Base-by-base conservation (phyloP, 1,140 invertebrate species). In the Aleiodes sp. region DNA sequence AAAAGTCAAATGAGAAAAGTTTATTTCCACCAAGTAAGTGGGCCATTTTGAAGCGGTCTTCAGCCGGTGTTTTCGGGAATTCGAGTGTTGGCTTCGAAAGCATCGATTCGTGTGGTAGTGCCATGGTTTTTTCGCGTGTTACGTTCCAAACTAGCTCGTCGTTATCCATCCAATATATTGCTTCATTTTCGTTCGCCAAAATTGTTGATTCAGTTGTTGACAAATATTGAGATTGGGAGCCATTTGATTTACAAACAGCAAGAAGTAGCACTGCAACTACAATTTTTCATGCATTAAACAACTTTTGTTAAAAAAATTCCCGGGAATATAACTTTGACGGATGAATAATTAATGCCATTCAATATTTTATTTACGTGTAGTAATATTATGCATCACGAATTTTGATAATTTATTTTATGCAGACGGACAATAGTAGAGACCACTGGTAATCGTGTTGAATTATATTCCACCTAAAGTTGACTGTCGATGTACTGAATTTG, bases 1-100 rank as follows among this genome's bases (percentile, higher is more conserved):
- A 78, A 74, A 88, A 89, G 65, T 87, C 86, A 73, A 89, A 89
- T 60, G 86, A 69, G 74, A 88, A 87, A 70, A 84, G 74, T 64
- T 87, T 86, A 33, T 86, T 84, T 52, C 87, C 84, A 46, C 88
- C 80, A 71, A 87, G 84, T 71, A 89, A 78, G 65, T 81, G 84
- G 35, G 83, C 76, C 84, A 88, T 88, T 77, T 81, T 87, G 69
- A 86, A 88, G 10, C 75, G 63, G 3, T 81, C 76, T 0, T 83
- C 77, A 0, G 41, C 65, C 4, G 71, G 68, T 4, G 73, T 80
- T 46, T 80, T 81, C 2, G 83, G 84, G 60, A 87, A 87, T 21
- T 82, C 70, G 6, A 87, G 69, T 39, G 72, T 80, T 0, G 79
- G 78, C 41, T 64, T 75, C 3, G 66, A 65, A 8, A 78, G 68